These are phyloP conservation scores for Cylloceria caligata DNA, from an alignment of 2,888 invertebrate genomes.

Conservation along the genomic window DNA sequence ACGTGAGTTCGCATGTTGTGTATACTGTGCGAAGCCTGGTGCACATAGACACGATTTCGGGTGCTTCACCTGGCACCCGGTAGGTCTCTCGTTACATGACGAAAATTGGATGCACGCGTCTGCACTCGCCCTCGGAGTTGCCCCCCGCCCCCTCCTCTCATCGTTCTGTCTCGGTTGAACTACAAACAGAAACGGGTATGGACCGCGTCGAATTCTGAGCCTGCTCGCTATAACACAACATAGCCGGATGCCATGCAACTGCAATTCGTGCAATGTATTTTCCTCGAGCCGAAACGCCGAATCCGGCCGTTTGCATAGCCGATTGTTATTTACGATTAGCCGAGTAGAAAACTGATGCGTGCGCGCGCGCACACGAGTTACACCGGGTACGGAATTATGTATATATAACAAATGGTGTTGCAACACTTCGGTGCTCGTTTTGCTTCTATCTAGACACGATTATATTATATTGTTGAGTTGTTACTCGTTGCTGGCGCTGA, in stretches of 20 bases:
- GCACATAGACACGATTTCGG: slow-evolving; percentile 20
- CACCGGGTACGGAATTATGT: not conserved
- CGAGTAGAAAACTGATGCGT: slow-evolving; percentile 74
- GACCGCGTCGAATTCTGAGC: slow-evolving; percentile 46
- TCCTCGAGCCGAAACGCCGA: slow-evolving; percentile 14
- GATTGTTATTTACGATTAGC: slow-evolving; percentile 76
- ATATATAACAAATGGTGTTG: not conserved
- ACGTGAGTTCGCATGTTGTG: slow-evolving; percentile 2
- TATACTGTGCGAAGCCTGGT: not conserved
- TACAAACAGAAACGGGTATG: slow-evolving; percentile 54
- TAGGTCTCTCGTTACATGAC: slow-evolving; percentile 53
- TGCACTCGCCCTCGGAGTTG: slow-evolving; percentile 35
- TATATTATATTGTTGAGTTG: slow-evolving; percentile 49
- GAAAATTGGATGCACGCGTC: slow-evolving; percentile 65
- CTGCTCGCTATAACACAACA: slow-evolving; percentile 20
- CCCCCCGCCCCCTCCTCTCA: not conserved
- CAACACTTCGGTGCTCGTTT: slow-evolving; percentile 10
- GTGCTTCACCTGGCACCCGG: slow-evolving; percentile 53
- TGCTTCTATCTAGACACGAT: slow-evolving; percentile 48
- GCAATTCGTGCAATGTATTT: slow-evolving; percentile 37
- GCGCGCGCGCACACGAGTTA: slow-evolving; percentile 43
- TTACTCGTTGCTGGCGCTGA: slow-evolving; percentile 36
- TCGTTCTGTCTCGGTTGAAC: slow-evolving; percentile 40
- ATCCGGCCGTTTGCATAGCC: slow-evolving; percentile 38
- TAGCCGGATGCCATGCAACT: slow-evolving; percentile 5